Evolutionary conservation across 2,888 invertebrate genomes (phyloP).

Genomic region (Drosophila picticornis): DNA sequence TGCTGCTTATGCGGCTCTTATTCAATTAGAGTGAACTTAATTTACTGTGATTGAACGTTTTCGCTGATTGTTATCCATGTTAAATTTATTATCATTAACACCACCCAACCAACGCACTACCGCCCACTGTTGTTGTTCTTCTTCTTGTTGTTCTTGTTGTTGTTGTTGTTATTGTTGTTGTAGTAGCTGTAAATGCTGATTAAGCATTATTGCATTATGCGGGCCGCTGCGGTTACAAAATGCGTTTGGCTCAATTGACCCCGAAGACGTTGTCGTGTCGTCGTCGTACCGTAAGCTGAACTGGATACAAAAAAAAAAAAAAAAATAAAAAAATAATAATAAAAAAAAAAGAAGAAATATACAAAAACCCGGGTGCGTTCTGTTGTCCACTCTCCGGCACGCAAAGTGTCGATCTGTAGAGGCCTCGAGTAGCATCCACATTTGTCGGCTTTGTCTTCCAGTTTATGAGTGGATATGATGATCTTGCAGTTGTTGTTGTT

Average conservation of each 20-base stretch:
- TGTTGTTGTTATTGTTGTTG: not conserved
- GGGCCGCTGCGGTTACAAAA: conserved; percentile 66
- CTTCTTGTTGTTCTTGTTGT: not conserved
- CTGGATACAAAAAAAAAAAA: not conserved
- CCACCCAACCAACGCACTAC: not conserved
- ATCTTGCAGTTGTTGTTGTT: conserved; percentile 3
- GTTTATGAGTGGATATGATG: conserved; percentile 15
- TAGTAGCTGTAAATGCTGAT: conserved; percentile 65
- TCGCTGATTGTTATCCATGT: conserved; percentile 72
- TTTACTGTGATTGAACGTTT: conserved; percentile 83
- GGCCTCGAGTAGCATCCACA: conserved; percentile 21
- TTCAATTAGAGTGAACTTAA: conserved; percentile 85
- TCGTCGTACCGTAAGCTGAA: conserved; percentile 1
- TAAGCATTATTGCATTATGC: conserved; percentile 75
- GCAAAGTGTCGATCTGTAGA: conserved; percentile 35
- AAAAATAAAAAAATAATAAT: not conserved
- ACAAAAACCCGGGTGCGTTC: conserved; percentile 7
- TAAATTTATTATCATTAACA: conserved; percentile 74
- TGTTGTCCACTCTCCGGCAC: conserved; percentile 16
- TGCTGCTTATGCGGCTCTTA: conserved; percentile 61
- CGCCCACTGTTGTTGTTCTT: not conserved
- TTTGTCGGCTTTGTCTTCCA: conserved; percentile 25
- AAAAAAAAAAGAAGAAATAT: not conserved
- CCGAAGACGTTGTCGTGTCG: conserved; percentile 29
- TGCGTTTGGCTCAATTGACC: conserved; percentile 73